Evolutionary conservation across 2,797 vertebrate genomes (phyloP), one percentile per base, ranked within the genome.

Genomic region (Chloroceryle inda): DNA sequence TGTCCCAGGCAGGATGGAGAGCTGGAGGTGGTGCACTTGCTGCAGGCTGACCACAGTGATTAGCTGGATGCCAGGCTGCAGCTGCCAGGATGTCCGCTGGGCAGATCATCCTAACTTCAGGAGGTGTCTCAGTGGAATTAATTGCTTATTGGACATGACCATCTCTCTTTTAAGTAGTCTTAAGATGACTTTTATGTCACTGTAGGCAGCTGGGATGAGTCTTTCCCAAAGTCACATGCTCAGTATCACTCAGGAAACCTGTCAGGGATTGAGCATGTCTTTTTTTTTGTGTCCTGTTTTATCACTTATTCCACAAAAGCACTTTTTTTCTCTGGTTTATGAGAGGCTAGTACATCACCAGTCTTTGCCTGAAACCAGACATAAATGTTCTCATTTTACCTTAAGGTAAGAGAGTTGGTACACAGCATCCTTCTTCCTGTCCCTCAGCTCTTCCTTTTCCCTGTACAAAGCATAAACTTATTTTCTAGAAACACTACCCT

Each of bases 51-150:
- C 26, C 1, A 0, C 22, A 5, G 35, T 2, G 5, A 2, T 40
- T 23, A 81, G 44, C 33, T 0, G 0, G 20, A 49, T 0, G 0
- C n/a, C 3, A 31, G 42, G 23, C 78, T 78, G 58, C 66, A 58
- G 66, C 74, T 93, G 74, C 84, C 71, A 72, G 47, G 24, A 5
- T 44, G 81, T 95, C 88, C 94, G 45, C 77, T 66, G 66, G 55
- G 50, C 45, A 89, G n/a, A 82, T 79, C 71, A 82, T 50, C 59
- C 74, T 3, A 4, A 55, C 67, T 87, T 91, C 17, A 62, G 59
- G 77, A 85, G n/a, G 21, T 33, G 72, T 47, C 62, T 88, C 63
- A 50, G 63, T 53, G 63, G 53, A 87, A 92, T 81, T 73, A 92
- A 66, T 47, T 87, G 37, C 37, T 86, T 90, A 33, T 21, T 53